These are phyloP conservation scores for Actias luna DNA, from an alignment of 2,888 invertebrate genomes.

Conservation along the genomic window DNA sequence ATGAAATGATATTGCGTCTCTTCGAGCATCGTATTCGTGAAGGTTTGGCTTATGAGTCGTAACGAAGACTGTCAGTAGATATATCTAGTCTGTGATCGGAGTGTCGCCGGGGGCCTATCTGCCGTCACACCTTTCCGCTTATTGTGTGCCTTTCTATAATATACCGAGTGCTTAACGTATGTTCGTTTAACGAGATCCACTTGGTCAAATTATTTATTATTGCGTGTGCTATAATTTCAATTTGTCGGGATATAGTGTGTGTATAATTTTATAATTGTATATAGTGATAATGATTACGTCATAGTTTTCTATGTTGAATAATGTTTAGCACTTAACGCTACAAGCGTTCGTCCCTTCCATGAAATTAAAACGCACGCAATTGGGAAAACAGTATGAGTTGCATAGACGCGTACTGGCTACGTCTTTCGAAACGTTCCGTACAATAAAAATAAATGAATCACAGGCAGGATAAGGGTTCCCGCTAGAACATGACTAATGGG, in stretches of 20 bases:
- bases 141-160: slow-evolving; percentile 79
- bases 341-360: slow-evolving; percentile 3
- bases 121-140: slow-evolving; percentile 78
- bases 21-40: slow-evolving; percentile 49
- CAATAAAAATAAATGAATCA: slow-evolving; percentile 34
- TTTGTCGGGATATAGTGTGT: background rate
- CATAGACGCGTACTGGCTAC: slow-evolving; percentile 19
- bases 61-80: slow-evolving; percentile 77
- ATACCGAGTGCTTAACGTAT: slow-evolving; percentile 64
- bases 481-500: slow-evolving; percentile 51
- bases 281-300: background rate
- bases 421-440: slow-evolving; percentile 10
- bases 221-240: slow-evolving; percentile 1
- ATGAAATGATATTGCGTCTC: slow-evolving; percentile 37
- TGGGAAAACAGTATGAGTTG: slow-evolving; percentile 14
- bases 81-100: slow-evolving; percentile 81
- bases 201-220: slow-evolving; percentile 20
- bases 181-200: slow-evolving; percentile 52
- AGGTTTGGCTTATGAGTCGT: slow-evolving; percentile 65
- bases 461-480: slow-evolving; percentile 33
- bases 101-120: slow-evolving; percentile 78
- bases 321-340: background rate
- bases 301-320: slow-evolving; percentile 7
- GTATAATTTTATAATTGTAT: slow-evolving; percentile 6
- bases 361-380: slow-evolving; percentile 5